Base-by-base conservation (phyloP, 2,888 invertebrate genomes). In the Quadroppia sp. region DNA sequence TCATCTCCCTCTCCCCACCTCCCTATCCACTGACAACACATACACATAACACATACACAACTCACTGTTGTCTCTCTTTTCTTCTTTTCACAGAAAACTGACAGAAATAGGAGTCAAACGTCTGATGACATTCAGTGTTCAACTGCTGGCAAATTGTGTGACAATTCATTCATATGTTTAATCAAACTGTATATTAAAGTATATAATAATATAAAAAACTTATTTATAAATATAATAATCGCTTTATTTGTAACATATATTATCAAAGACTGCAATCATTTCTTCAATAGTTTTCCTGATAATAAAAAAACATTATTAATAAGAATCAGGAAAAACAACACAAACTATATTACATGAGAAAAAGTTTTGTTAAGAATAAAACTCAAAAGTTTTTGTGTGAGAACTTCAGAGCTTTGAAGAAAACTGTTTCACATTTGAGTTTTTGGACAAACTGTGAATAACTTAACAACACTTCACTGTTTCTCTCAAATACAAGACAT, bases 61-160 rank as follows among this genome's bases (percentile, higher is more conserved):
- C 59, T 59, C 36, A 64, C 59, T 30, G 30, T 64, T 40, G 32
- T 64, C 36, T 36, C 64, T 36, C 64, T 64, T 36, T 64, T 64
- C 20, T 50, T 15, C 23, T 23, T 53, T 23, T 64, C n/a, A 36
- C 20, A 36, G 30, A 20, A 30, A 7, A 7, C 36, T 64, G 64
- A 64, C 64, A 64, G 32, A 28, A 64, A 59, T 28, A 17, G 30
- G 40, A 64, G 64, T 64, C 64, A 64, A 64, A 64, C 36, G 20
- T 32, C 32, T 4, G 7, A 13, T 64, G 32, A 36, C 64, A 64
- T 50, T 64, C 64, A 64, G 36, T 64, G 36, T 64, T 64, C 64
- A 64, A 64, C 64, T 64, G 64, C 36, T 64, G 64, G 64, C 36
- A 36, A 36, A 50, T 7, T 20, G 50, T 36, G 36, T 36, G 64